These are phyloP conservation scores for Arvicanthis niloticus DNA, from an alignment of 2,113 vertebrate genomes.

Conservation along the genomic window DNA sequence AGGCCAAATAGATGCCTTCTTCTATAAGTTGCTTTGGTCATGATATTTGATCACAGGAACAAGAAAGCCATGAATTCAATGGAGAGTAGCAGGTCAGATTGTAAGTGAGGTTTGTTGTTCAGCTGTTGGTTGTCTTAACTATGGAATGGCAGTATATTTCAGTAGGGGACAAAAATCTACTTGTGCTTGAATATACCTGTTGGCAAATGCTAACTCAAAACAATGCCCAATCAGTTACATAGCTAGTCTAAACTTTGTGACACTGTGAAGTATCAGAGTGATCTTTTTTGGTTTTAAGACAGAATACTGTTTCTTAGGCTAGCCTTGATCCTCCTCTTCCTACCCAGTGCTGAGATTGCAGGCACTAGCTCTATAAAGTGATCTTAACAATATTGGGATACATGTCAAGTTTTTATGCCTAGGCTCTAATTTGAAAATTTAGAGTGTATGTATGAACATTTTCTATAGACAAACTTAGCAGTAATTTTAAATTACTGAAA, in stretches of 20 bases:
- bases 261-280: slow-evolving; percentile 33
- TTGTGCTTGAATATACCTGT: not conserved
- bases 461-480: slow-evolving; percentile 27
- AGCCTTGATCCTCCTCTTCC: not conserved
- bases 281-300: not conserved
- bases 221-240: not conserved
- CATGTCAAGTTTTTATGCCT: slow-evolving; percentile 6
- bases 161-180: not conserved
- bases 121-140: not conserved
- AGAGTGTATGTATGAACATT: not conserved
- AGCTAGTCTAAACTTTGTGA: slow-evolving; percentile 39
- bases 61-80: not conserved
- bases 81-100: not conserved
- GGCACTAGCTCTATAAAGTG: not conserved
- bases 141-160: not conserved
- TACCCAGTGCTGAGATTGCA: not conserved
- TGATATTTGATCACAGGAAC: not conserved
- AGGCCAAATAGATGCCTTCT: not conserved
- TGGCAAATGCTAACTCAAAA: slow-evolving; percentile 37
- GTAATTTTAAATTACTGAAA: slow-evolving; percentile 62
- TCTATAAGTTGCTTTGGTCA: not conserved
- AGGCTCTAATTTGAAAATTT: slow-evolving; percentile 63
- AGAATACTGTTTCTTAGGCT: not conserved
- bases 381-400: slow-evolving; percentile 32
- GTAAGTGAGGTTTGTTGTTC: not conserved